A percentile compares a stretch with the other conserved stretches of the same genome.
Conservation (phyloP, 2,113 vertebrate genomes). For the Girardinichthys multiradiatus region DNA sequence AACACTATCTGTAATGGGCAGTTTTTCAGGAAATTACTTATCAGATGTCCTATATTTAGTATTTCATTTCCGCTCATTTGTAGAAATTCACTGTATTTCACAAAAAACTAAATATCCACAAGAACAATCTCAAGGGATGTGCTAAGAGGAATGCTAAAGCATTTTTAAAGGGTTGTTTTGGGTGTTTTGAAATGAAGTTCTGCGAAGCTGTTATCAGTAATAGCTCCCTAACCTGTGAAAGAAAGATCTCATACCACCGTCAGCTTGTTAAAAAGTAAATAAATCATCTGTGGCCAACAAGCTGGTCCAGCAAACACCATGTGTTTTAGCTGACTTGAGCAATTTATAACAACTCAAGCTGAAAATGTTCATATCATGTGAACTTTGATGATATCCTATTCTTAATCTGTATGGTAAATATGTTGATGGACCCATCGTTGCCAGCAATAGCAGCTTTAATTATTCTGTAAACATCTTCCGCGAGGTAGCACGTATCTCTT, state of each 20-base stretch:
- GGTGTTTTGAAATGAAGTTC: neutral
- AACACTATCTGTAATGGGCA: slow-evolving; percentile 29
- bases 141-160: neutral
- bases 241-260: neutral
- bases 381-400: too few species aligned
- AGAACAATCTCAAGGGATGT: neutral
- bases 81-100: too few species aligned
- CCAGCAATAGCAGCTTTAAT: too few species aligned
- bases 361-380: too few species aligned
- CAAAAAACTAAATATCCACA: neutral
- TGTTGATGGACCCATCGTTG: too few species aligned
- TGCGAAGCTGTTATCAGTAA: neutral
- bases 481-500: neutral
- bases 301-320: too few species aligned
- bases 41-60: neutral
- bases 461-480: too few species aligned
- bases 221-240: neutral
- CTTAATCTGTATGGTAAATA: too few species aligned
- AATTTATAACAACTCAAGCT: too few species aligned
- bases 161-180: neutral
- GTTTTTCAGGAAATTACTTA: slow-evolving; percentile 8
- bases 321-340: too few species aligned
- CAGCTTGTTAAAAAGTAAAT: too few species aligned
- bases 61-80: neutral
- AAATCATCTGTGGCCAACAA: too few species aligned